A percentile compares a stretch with the other conserved stretches of the same genome.
phyloP scores from a whole-genome alignment of 2,113 vertebrate genomes.

The Trinectes maculatus region DNA sequence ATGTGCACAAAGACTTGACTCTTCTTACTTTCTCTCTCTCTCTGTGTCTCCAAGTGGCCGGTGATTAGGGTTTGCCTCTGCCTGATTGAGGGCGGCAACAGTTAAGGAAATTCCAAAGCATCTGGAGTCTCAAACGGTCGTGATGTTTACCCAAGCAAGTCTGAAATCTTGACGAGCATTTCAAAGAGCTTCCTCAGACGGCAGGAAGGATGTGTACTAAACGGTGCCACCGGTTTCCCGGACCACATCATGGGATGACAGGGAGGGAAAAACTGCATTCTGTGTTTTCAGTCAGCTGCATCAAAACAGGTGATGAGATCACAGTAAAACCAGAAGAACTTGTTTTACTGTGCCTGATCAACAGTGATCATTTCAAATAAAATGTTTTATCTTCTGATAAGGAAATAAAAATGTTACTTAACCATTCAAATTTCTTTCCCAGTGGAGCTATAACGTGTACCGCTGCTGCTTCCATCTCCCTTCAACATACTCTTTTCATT shows the following conservation, averaged over 20 bases:
- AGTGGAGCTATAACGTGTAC: neutral
- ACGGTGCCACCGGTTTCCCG: constrained; percentile 5
- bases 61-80: neutral
- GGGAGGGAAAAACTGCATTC: too few species aligned
- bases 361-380: neutral
- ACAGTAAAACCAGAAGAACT: neutral
- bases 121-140: constrained; percentile 43
- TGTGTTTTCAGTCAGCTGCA: neutral
- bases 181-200: constrained; percentile 61
- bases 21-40: neutral
- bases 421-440: neutral
- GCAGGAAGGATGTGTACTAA: constrained; percentile 61
- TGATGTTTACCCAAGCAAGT: constrained; percentile 59
- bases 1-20: neutral
- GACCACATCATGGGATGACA: too few species aligned
- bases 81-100: constrained; percentile 47
- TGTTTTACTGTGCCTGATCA: neutral
- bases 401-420: constrained; percentile 11
- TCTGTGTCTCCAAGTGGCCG: constrained; percentile 7
- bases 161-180: constrained; percentile 57
- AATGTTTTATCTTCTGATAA: neutral
- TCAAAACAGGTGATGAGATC: neutral
- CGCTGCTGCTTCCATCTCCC: neutral
- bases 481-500: neutral
- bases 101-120: constrained; percentile 66